Base-by-base conservation (phyloP, 2,113 vertebrate genomes). In the Corydoras maculifer region DNA sequence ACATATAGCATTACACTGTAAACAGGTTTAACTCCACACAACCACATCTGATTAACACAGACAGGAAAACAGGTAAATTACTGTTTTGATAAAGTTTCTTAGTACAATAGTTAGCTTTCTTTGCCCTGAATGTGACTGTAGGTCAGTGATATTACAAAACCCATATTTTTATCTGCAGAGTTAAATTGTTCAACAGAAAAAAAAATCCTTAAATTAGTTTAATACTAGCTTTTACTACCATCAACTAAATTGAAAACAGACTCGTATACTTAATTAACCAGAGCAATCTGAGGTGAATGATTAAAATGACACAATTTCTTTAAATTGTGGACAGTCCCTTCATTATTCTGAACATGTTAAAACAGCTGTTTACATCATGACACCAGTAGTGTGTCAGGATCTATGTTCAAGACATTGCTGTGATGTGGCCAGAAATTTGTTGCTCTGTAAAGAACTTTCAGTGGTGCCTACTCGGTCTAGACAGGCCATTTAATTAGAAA, bases 401-500 rank as follows among this genome's bases (percentile, higher is more conserved):
- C 14, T 43, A 66, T 32, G 60, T 60, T 61, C 11, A 12, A 13
- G 9, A 6, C 30, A 30, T 7, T 35, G 31, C 31, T n/a, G 12
- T 62, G 31, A 35, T n/a, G 60, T 62, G 60, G 31, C 10, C 59
- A 29, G 59, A 31, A 30, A 11, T n/a, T 35, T 14, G 12, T 12
- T 13, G 60, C 59, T 31, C 29, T 61, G 14, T 14, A 57, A 57
- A 7, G 13, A 14, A 29, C 62, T 54, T 14, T 57, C 25, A 61
- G 25, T 48, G 32, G 31, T 8, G 53, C 32, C 48, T 35, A 29
- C 2, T 14, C 8, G 2, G 25, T 69, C 67, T 69, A 65, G 73
- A 69, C 15, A 7, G 43, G 18, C 32, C 9, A 55, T 58, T 69
- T 69, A 70, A 70, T 53, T 25, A 71, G 50, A 1, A 60, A 67